Conservation (phyloP, 2,888 invertebrate genomes). For the Allacma fusca region DNA sequence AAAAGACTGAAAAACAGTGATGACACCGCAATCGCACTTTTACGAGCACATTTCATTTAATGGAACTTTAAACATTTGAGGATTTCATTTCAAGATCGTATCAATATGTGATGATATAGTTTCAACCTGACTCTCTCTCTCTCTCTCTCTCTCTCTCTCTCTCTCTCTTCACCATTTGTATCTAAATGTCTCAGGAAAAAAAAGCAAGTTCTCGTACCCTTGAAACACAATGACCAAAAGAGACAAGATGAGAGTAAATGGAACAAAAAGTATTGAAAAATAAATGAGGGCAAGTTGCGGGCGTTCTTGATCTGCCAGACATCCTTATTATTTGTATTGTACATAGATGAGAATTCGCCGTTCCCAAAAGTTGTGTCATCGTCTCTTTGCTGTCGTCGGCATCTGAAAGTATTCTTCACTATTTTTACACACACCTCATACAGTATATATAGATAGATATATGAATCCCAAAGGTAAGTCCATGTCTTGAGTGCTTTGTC, state of each 20-base stretch:
- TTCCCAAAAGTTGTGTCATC: conserved; percentile 1
- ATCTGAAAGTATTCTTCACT: conserved; percentile 9
- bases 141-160: neutral
- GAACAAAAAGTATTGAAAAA: conserved; percentile 16
- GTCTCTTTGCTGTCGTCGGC: neutral
- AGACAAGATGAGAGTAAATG: conserved; percentile 8
- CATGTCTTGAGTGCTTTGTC: neutral
- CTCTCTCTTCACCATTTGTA: too few relatives aligned
- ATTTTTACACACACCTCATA: neutral
- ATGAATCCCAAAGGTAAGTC: neutral
- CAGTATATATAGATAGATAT: neutral
- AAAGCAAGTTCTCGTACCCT: neutral
- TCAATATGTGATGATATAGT: neutral
- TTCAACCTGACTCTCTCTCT: neutral
- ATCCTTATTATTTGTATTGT: conserved; percentile 10
- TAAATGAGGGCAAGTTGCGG: conserved; percentile 32
- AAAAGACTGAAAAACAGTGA: neutral
- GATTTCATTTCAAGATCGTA: neutral
- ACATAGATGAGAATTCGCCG: conserved; percentile 17
- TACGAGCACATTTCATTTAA: neutral
- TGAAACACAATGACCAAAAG: conserved; percentile 16
- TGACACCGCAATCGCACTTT: neutral
- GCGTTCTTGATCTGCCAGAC: conserved; percentile 32
- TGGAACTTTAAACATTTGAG: neutral
- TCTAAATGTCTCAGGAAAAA: too few relatives aligned